Evolutionary conservation across 2,888 invertebrate genomes (phyloP).

Genomic region (Platypus cylindrus): DNA sequence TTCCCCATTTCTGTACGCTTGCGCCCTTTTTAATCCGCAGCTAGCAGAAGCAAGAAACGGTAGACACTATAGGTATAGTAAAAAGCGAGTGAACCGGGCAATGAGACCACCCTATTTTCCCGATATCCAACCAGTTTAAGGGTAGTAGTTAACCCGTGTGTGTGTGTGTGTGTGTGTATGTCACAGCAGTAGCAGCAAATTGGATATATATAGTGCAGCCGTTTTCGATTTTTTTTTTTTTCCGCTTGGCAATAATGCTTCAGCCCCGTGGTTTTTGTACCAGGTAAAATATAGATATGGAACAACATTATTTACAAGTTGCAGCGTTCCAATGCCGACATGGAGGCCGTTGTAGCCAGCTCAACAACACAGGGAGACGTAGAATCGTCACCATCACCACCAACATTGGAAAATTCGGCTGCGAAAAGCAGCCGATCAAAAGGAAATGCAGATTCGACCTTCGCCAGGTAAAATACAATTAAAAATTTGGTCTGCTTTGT

Average conservation of each 20-base stretch:
- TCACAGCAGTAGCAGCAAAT: too few relatives aligned
- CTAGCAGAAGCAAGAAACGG: too few relatives aligned
- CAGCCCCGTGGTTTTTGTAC: slow-evolving; percentile 4
- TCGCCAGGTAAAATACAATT: slow-evolving; percentile 34
- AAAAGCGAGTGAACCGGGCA: slow-evolving; percentile 7
- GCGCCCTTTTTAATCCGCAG: too few relatives aligned
- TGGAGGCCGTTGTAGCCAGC: slow-evolving; percentile 23
- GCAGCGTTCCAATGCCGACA: slow-evolving; percentile 10
- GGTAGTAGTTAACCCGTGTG: too few relatives aligned
- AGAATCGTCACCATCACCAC: slow-evolving; percentile 6
- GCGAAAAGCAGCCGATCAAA: too few relatives aligned
- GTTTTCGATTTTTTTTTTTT: slow-evolving; percentile 1
- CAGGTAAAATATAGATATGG: slow-evolving; percentile 9
- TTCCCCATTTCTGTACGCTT: too few relatives aligned
- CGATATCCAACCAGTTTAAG: too few relatives aligned
- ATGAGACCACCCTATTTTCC: slow-evolving; percentile 8
- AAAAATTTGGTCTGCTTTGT: too few relatives aligned
- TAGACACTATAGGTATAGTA: too few relatives aligned
- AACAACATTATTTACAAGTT: slow-evolving; percentile 8
- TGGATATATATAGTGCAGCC: too few relatives aligned
- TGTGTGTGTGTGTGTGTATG: too few relatives aligned
- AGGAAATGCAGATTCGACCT: slow-evolving; percentile 33
- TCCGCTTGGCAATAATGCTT: slow-evolving; percentile 5
- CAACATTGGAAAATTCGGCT: slow-evolving; percentile 11
- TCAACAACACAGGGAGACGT: slow-evolving; percentile 23